A percentile compares a stretch with the other conserved stretches of the same genome.
Evolutionary conservation across 2,113 vertebrate genomes (phyloP).

Genomic region (Clarias batrachus): DNA sequence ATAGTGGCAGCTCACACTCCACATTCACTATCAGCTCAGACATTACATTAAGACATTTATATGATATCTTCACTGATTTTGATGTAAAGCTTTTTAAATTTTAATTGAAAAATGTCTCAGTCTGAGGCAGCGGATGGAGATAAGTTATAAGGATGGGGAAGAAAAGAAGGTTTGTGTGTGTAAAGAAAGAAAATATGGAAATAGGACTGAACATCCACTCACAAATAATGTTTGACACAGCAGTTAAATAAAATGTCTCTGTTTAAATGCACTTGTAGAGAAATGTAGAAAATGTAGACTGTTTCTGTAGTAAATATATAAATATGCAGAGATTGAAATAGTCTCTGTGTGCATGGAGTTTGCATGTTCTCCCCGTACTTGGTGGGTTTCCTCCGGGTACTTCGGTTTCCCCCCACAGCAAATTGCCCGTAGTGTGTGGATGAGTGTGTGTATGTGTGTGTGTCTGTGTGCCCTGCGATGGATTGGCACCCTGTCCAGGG

Average conservation of each 20-base stretch:
- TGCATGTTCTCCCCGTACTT: too few relatives aligned
- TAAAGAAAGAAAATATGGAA: not conserved
- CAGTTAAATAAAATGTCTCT: not conserved
- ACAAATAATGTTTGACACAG: not conserved
- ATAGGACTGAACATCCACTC: slow-evolving; percentile 21
- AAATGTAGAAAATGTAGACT: not conserved
- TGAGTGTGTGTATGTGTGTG: too few relatives aligned
- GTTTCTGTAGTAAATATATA: not conserved
- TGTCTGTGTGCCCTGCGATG: too few relatives aligned
- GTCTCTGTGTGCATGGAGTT: too few relatives aligned
- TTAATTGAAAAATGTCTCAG: not conserved
- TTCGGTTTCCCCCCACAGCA: too few relatives aligned
- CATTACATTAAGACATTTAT: not conserved
- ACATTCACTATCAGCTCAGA: not conserved
- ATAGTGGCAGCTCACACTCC: not conserved
- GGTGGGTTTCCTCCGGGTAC: too few relatives aligned
- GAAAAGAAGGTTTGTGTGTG: not conserved
- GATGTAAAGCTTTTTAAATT: not conserved
- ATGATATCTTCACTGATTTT: not conserved
- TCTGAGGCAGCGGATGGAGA: not conserved
- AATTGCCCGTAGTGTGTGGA: too few relatives aligned
- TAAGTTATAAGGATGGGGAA: not conserved
- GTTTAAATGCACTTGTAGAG: not conserved
- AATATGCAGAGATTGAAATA: not conserved
- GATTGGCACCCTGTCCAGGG: too few relatives aligned